A percentile compares a stretch with the other conserved stretches of the same genome.
phyloP scores from a whole-genome alignment of 2,888 invertebrate genomes.

The Plebejus melissa region DNA sequence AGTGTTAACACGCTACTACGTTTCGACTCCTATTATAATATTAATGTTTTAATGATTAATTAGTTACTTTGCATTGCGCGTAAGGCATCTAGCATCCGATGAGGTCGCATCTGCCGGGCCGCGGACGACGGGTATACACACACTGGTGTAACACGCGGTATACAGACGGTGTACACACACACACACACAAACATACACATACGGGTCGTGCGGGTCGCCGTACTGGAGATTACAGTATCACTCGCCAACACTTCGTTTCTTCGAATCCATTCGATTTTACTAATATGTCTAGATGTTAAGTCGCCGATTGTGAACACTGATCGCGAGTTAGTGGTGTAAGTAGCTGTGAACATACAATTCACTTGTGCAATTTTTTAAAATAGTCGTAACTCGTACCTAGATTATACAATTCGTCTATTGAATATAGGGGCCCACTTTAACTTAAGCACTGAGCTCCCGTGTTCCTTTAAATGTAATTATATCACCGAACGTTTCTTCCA shows the following conservation, averaged over 20 bases:
- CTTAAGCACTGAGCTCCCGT: slow-evolving; percentile 60
- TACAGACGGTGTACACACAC: no score
- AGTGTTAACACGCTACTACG: slow-evolving; percentile 79
- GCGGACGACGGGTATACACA: slow-evolving; percentile 57
- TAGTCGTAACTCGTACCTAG: slow-evolving; percentile 78
- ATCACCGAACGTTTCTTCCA: slow-evolving; percentile 73
- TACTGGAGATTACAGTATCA: slow-evolving; percentile 76
- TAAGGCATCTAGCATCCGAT: slow-evolving; percentile 76
- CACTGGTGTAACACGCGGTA: no score
- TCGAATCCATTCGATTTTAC: slow-evolving; percentile 70
- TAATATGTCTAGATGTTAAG: slow-evolving; percentile 69
- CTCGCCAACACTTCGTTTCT: slow-evolving; percentile 70
- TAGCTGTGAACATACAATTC: slow-evolving; percentile 77
- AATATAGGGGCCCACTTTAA: slow-evolving; percentile 75
- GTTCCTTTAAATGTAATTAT: slow-evolving; percentile 58
- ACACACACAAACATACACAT: slow-evolving; percentile 39
- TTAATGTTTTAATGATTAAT: slow-evolving; percentile 74
- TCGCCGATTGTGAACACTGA: slow-evolving; percentile 60
- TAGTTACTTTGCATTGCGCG: slow-evolving; percentile 71
- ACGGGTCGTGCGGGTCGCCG: slow-evolving; percentile 37
- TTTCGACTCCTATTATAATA: slow-evolving; percentile 78
- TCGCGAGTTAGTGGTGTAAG: slow-evolving; percentile 56
- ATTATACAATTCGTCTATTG: slow-evolving; percentile 73
- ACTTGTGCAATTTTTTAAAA: slow-evolving; percentile 78
- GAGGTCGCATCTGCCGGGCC: slow-evolving; percentile 62